phyloP scores from a whole-genome alignment of 2,888 invertebrate species.

The Drosophila phalerata region DNA sequence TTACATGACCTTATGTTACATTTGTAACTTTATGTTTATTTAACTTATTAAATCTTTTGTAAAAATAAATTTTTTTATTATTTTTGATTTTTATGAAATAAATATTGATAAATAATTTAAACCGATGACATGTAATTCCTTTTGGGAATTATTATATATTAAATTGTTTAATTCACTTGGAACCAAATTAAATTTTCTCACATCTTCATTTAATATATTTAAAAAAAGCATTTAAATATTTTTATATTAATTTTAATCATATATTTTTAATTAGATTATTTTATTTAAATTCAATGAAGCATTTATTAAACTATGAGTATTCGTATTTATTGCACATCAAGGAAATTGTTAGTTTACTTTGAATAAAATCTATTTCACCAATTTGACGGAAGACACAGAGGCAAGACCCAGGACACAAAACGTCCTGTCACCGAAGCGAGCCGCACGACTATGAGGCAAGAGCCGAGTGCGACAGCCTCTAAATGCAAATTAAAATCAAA shows the following conservation, averaged over 20 bases:
- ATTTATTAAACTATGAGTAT: neutral
- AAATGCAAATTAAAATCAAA: slow-evolving; percentile 79
- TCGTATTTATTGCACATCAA: neutral
- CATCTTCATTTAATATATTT: neutral
- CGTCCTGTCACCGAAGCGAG: slow-evolving; percentile 78
- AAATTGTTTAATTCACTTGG: neutral
- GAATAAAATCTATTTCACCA: slow-evolving; percentile 9
- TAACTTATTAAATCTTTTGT: neutral
- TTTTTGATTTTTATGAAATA: neutral
- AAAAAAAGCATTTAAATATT: too few relatives aligned
- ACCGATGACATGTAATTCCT: neutral
- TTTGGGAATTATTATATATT: neutral
- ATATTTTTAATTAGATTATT: too few relatives aligned
- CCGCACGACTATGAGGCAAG: slow-evolving; percentile 75
- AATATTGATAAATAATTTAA: neutral
- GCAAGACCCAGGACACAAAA: slow-evolving; percentile 54
- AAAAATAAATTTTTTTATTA: neutral
- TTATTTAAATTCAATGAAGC: neutral
- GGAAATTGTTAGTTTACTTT: neutral
- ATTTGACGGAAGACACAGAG: slow-evolving; percentile 31
- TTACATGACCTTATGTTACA: neutral
- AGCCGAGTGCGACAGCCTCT: slow-evolving; percentile 65
- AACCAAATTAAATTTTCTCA: neutral
- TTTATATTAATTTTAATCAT: neutral
- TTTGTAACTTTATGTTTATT: neutral